Conservation (phyloP, 1,140 invertebrate species). For the Lethrus apterus region DNA sequence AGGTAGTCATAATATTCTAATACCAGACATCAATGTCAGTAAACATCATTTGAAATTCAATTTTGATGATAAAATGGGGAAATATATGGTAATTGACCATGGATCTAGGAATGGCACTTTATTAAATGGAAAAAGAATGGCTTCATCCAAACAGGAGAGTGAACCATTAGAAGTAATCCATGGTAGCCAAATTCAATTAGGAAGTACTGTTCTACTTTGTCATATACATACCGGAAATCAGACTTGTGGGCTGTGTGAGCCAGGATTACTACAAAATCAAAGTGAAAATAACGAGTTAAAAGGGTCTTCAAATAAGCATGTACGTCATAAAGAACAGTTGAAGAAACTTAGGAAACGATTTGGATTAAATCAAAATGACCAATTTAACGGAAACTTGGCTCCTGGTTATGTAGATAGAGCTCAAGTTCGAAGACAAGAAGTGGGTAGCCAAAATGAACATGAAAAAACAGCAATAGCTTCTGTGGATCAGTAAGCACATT, state of each 20-base stretch:
- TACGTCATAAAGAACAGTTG: constrained; percentile 62
- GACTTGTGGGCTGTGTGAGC: constrained; percentile 86
- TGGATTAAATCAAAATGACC: constrained; percentile 52
- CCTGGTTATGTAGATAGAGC: constrained; percentile 72
- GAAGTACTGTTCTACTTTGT: constrained; percentile 67
- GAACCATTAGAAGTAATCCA: constrained; percentile 56
- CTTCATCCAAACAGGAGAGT: constrained; percentile 63
- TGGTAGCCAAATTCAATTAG: constrained; percentile 65
- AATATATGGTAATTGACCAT: constrained; percentile 68
- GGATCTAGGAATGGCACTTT: constrained; percentile 84
- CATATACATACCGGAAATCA: constrained; percentile 79
- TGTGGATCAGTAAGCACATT: constrained; percentile 60
- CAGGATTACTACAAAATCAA: constrained; percentile 55
- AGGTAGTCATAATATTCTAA: constrained; percentile 64
- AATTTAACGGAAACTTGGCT: constrained; percentile 30
- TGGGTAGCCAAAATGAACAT: constrained; percentile 75
- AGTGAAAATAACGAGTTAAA: neutral
- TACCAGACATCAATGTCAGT: constrained; percentile 75
- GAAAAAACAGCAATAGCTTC: constrained; percentile 77
- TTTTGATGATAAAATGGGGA: constrained; percentile 52
- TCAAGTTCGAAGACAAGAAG: constrained; percentile 58
- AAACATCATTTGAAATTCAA: constrained; percentile 64
- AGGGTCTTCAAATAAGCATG: constrained; percentile 28
- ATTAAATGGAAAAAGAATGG: constrained; percentile 70
- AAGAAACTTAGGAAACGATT: constrained; percentile 77